Base-by-base conservation (phyloP, 2,113 vertebrate genomes). In the Dicaeum eximium region DNA sequence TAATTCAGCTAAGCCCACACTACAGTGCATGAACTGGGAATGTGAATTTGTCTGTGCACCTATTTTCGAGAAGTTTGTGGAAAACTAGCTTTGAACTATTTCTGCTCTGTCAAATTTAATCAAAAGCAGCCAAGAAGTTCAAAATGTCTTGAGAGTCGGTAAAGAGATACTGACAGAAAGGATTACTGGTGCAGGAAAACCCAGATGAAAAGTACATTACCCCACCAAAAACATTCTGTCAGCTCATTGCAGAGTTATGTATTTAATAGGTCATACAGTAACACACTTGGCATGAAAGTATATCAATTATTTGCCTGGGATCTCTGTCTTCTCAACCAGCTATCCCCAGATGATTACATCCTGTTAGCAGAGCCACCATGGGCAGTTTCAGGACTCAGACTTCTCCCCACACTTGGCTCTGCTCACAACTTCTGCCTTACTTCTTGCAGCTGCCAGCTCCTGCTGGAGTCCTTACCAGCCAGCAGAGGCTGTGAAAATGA, bases 11-110 rank as follows among this genome's bases (percentile, higher is more conserved):
- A 37, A 72, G 7, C 7, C 91, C 11, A 0, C n/a, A 50, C 66
- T 40, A 25, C 65, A 47, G 47, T 10, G 30, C 30, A 35, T 5
- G 18, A 82, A 57, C 60, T 18, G 23, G 58, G 56, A 92, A 92
- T 7, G 27, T 2, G 15, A 61, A 93, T 74, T 74, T 70, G 7
- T 47, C 79, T 58, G 64, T 7, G 0, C 42, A 62, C 56, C 38
- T 80, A 20, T 83, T 88, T 88, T 58, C 72, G 56, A 3, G 8
- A 88, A 86, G 47, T 82, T 57, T 58, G 45, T 70, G 33, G 22
- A 88, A 96, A 92, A 70, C 28, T 78, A 78, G 62, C 72, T 93
- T 92, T 93, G 94, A 94, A 88, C 88, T 75, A 25, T 51, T 95
- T 93, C 86, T 88, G 80, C 67, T 58, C 79, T 44, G 71, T 83